phyloP scores from a whole-genome alignment of 2,113 vertebrate species.

The Oreochromis tanganicae region DNA sequence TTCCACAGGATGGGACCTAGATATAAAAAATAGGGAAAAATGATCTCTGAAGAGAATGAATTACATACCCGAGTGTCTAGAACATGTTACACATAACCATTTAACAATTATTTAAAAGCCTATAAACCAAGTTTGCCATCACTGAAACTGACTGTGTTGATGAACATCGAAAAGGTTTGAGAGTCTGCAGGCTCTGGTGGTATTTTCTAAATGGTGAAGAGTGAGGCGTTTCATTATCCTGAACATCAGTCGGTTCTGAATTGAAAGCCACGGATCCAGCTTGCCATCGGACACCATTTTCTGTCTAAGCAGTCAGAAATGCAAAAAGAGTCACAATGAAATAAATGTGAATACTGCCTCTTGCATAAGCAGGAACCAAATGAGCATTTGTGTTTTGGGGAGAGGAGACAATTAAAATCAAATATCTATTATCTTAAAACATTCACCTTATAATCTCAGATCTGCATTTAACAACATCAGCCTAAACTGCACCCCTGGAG shows the following conservation, averaged over 20 bases:
- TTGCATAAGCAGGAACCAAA: no score
- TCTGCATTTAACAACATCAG: no score
- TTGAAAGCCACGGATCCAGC: neutral
- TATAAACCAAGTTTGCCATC: neutral
- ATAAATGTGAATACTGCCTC: neutral
- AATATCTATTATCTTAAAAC: no score
- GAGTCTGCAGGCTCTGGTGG: conserved; percentile 62
- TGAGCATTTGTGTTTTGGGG: no score
- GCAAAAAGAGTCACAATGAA: neutral
- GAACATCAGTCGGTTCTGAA: conserved; percentile 6
- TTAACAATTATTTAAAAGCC: neutral
- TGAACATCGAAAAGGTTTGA: conserved; percentile 43
- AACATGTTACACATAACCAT: no score
- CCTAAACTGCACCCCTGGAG: no score
- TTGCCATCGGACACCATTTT: neutral
- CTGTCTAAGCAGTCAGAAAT: neutral
- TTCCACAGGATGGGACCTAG: conserved; percentile 68
- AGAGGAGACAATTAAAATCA: no score
- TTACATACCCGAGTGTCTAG: neutral
- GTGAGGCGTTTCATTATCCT: neutral
- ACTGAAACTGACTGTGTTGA: conserved; percentile 24
- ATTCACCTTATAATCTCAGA: no score
- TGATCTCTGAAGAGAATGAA: neutral
- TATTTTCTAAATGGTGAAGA: conserved; percentile 60
- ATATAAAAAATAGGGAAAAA: neutral